Base-by-base conservation (phyloP, 2,113 vertebrate species). In the Mus spicilegus region DNA sequence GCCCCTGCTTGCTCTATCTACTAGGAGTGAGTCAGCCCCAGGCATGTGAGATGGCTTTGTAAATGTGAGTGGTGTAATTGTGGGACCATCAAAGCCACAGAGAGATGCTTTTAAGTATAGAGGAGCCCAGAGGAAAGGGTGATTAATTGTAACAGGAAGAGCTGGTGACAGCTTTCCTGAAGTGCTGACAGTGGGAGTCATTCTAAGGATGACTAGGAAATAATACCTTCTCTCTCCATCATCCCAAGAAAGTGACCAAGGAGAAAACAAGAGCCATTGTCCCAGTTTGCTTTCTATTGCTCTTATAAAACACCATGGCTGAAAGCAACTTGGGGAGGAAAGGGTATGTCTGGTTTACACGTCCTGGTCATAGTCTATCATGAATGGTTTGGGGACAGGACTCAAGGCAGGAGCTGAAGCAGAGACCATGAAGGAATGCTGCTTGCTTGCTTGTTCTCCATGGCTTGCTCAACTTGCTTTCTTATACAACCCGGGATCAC, bases 141-240 rank as follows among this genome's bases (percentile, higher is more conserved):
- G 49, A 93, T 88, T 87, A 69, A 87, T 81, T 95, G 72, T 76
- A 33, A 51, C 92, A 76, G 65, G 63, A 95, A 70, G 70, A 89
- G 26, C 1, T 61, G 87, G n/a, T 51, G 78, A 80, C 84, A 92
- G 4, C 75, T 65, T 96, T 51, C 39, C 61, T 11, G 51, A 89
- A 85, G 58, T 80, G 51, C 80, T 88, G 72, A 77, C 19, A 20
- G 85, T 46, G 69, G 51, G 76, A 86, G 46, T n/a, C 39, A 73
- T 86, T 89, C 63, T 76, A 61, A 63, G 26, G 85, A 87, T 65
- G 39, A 84, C 11, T 24, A 91, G 84, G 81, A 96, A 96, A 90
- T n/a, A 91, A 90, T 6, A 85, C 36, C 22, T 61, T 30, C 6
- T 42, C 78, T 90, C 10, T 81, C 61, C 10, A 0, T 77, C 51